A percentile compares a stretch with the other conserved stretches of the same genome.
Evolutionary conservation across 2,888 invertebrate species (phyloP).

Genomic region (Griposia aprilina): DNA sequence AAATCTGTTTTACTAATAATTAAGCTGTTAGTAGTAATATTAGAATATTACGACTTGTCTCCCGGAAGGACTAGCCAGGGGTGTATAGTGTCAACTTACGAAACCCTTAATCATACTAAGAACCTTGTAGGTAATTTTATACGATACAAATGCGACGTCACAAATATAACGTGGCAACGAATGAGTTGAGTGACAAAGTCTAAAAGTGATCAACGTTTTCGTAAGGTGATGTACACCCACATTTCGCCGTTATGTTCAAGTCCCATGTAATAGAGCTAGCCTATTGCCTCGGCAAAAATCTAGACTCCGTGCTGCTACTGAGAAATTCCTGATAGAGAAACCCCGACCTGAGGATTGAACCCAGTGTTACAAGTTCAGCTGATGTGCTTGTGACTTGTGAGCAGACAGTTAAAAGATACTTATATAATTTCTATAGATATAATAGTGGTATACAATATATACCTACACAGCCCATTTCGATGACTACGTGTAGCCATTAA

Average conservation of each 20-base stretch:
- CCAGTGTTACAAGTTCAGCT: background rate
- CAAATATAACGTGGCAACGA: background rate
- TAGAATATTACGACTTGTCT: background rate
- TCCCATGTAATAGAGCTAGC: background rate
- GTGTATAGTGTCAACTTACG: background rate
- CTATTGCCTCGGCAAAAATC: background rate
- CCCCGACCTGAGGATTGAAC: background rate
- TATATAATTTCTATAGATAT: background rate
- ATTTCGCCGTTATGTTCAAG: background rate
- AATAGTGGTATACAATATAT: slow-evolving; percentile 67
- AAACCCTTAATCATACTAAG: background rate
- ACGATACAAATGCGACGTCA: background rate
- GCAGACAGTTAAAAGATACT: background rate
- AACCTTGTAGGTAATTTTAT: background rate
- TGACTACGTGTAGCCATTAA: slow-evolving; percentile 76
- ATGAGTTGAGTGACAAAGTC: background rate
- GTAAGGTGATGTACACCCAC: background rate
- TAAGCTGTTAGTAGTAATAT: background rate
- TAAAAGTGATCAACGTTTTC: background rate
- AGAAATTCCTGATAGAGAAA: background rate
- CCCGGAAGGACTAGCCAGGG: background rate
- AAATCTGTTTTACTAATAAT: background rate
- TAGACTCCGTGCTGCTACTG: background rate
- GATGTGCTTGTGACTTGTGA: background rate
- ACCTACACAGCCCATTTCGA: slow-evolving; percentile 86